Conservation (phyloP, 2,797 vertebrate species). For the Phalloptychus januarius region DNA sequence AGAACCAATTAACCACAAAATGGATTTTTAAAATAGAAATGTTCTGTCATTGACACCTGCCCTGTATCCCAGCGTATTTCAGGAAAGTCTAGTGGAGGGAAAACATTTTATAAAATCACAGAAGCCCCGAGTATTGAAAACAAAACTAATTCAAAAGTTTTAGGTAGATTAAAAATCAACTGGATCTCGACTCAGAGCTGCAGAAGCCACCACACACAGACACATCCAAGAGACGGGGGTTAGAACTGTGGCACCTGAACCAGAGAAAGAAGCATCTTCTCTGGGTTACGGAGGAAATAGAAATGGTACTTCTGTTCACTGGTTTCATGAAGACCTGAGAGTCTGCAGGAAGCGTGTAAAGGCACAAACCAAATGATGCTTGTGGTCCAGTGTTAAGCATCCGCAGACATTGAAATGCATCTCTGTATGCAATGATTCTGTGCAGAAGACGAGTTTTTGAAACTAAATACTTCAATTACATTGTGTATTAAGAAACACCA, state of each 20-base stretch:
- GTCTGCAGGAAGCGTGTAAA: not conserved
- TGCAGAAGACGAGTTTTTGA: not conserved
- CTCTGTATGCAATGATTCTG: not conserved
- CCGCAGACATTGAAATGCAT: not conserved
- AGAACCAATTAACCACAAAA: not conserved
- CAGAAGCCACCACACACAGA: not conserved
- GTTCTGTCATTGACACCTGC: not conserved
- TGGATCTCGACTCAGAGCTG: not conserved
- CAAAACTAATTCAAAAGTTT: not conserved
- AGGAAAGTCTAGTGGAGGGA: not conserved
- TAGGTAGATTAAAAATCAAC: not conserved
- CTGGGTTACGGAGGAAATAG: not conserved
- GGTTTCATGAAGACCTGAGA: not conserved
- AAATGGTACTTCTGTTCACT: not conserved
- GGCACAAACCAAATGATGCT: not conserved
- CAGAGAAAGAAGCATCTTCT: not conserved
- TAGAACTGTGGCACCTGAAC: not conserved
- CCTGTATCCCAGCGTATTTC: not conserved
- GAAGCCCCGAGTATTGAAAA: not conserved
- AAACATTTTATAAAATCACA: not conserved
- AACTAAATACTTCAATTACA: not conserved
- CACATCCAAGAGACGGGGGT: not conserved
- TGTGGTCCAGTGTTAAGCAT: not conserved
- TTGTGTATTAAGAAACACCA: not conserved
- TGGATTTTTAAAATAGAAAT: not conserved